These are phyloP conservation scores for Mormyrus hasselquistii DNA, from an alignment of 2,797 vertebrate genomes.

Conservation along the genomic window DNA sequence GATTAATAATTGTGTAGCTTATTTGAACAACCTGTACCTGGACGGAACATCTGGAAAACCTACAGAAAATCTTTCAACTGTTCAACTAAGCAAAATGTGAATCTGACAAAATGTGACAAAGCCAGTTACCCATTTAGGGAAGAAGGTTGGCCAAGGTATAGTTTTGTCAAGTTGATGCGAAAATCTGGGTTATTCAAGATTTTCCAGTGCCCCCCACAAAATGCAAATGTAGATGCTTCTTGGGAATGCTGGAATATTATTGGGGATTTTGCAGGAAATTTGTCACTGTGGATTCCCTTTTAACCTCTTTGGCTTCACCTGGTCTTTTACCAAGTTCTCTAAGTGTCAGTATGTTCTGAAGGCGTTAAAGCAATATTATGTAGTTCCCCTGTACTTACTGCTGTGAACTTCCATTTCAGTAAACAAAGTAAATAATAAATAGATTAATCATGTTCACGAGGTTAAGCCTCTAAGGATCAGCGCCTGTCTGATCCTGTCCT, in stretches of 20 bases:
- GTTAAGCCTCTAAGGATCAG: background rate
- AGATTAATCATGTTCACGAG: background rate
- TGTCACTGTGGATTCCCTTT: background rate
- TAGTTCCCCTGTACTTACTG: background rate
- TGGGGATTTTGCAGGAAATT: background rate
- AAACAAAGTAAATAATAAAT: background rate
- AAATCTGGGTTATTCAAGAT: background rate
- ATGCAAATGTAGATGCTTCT: background rate
- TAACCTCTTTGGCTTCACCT: background rate
- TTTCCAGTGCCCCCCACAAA: background rate
- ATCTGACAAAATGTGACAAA: background rate
- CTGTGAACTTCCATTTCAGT: background rate
- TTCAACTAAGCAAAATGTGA: background rate
- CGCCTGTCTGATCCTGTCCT: background rate
- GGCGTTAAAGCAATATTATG: background rate
- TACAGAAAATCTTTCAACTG: background rate
- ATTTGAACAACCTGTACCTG: background rate
- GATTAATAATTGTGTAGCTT: background rate
- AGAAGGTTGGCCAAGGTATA: background rate
- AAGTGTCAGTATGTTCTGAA: background rate
- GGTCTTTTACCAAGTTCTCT: background rate
- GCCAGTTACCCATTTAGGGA: conserved; percentile 33
- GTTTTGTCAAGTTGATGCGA: background rate
- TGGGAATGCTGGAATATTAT: background rate
- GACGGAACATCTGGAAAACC: background rate